These are phyloP conservation scores for Saccopteryx bilineata DNA, from an alignment of 2,113 vertebrate species.

Conservation along the genomic window DNA sequence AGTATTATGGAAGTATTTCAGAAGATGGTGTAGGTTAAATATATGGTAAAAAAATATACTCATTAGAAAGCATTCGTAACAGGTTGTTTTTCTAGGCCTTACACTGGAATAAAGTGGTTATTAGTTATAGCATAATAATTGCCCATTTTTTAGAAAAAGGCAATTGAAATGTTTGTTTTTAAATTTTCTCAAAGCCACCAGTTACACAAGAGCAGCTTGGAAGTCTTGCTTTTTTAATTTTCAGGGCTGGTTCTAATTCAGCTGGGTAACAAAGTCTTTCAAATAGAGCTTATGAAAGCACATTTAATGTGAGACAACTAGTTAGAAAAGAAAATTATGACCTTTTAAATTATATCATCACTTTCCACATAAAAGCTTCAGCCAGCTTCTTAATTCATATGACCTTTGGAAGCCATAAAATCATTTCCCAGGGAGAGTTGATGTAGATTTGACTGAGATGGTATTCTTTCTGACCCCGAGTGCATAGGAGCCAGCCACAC, in stretches of 20 bases:
- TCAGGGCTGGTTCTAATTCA: conserved; percentile 43
- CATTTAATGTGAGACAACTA: conserved; percentile 69
- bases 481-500: conserved; percentile 3
- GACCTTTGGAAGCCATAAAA: conserved; percentile 83
- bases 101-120: not conserved
- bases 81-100: conserved; percentile 44
- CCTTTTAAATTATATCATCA: conserved; percentile 79
- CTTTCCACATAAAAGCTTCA: conserved; percentile 79
- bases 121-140: not conserved
- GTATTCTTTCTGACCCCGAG: conserved; percentile 60
- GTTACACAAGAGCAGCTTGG: not conserved
- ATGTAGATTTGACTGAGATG: conserved; percentile 70
- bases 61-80: conserved; percentile 40
- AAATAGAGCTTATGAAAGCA: conserved; percentile 68
- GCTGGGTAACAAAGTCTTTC: conserved; percentile 51
- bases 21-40: not conserved
- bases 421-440: conserved; percentile 72
- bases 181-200: conserved; percentile 51
- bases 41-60: not conserved
- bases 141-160: not conserved
- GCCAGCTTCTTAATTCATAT: conserved; percentile 76
- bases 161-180: not conserved
- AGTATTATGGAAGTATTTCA: conserved; percentile 10
- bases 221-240: conserved; percentile 56
- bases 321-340: conserved; percentile 75